Base-by-base conservation (phyloP, 2,888 invertebrate species). In the Paralinhomoeus sp. region DNA sequence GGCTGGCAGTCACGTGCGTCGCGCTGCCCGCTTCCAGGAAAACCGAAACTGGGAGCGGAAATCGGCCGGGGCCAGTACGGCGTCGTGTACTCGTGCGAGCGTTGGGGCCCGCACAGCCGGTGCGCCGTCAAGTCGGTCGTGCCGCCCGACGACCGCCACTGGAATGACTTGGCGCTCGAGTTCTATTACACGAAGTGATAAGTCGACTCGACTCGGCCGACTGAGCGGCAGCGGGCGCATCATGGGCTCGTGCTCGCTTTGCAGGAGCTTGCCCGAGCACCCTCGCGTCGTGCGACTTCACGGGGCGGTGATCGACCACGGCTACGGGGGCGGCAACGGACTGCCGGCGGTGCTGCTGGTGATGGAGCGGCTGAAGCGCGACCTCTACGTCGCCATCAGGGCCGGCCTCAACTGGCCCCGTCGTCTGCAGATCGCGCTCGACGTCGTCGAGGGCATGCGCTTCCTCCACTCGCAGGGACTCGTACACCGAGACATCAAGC, bases 101-200 rank as follows among this genome's bases (percentile, higher is more conserved):
- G 72, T 44, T 81, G 81, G 75, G 80, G 71, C 0, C 75, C 73
- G 0, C 71, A 70, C 41, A 65, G 73, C n/a, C 78, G 78, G 0
- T 78, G 76, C 56, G 82, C 82, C 9, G 75, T 81, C 41, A 84
- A 84, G 67, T 80, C 81, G 0, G 80, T 84, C 41, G 74, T 82
- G 38, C 83, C 83, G 1, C 78, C 80, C 1, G 83, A 84, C 62
- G 81, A 81, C 54, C 70, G 79, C 47, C 82, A 83, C 60, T 83
- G 81, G 77, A 77, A 78, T 59, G 83, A 84, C 59, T 67, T 84
- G 1, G 81, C 83, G 1, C 77, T 83, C 76, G 83, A 84, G 65
- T 82, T 82, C 69, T 81, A 80, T 62, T 82, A 82, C 56, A 81
- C 82, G 41, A 75, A 77, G 78, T 77, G 57, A 47, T 47, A 15